Evolutionary conservation across 2,888 invertebrate genomes (phyloP), one percentile per base, ranked within the genome.

Genomic region (Mamestra brassicae): DNA sequence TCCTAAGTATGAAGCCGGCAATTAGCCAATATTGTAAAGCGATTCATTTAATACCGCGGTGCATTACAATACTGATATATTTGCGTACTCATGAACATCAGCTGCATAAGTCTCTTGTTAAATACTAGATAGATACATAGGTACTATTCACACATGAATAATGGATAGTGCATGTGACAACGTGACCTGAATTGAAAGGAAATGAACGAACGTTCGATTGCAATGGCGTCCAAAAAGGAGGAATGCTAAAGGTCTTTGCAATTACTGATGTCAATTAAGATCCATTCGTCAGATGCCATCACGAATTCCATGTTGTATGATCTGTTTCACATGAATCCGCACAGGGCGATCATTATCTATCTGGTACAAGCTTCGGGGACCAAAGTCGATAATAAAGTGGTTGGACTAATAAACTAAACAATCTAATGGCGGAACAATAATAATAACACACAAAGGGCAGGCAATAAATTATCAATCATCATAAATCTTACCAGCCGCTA

Each of bases 401-500:
- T 54, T n/a, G 17, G 13, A 47, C n/a, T 54, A 70, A 76, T 66
- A 36, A 66, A 69, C n/a, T 47, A 11, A 52, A 58, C 38, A 47
- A 67, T 67, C 13, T 17, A 58, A 36, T 34, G 38, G 64, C 63
- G 58, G 67, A 45, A 62, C 26, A 62, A 47, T 60, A 4, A 38
- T 50, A 26, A 26, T 64, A 80, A 34, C 45, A 57, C 50, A 54
- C 45, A 74, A 81, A 74, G 50, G 36, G 67, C 71, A 42, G 11
- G 78, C 55, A 67, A 63, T 71, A 76, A 79, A 70, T 68, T 60
- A 69, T 68, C 57, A 68, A 78, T 80, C 64, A 73, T 78, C 60
- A 80, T 79, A 65, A 81, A 83, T 76, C 97, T 97, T 94, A 98
- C 99, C 99, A 83, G 98, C 99, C 89, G 98, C 98, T 66, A 99